These are phyloP conservation scores for Cariama cristata DNA, from an alignment of 2,113 vertebrate genomes.

Conservation along the genomic window DNA sequence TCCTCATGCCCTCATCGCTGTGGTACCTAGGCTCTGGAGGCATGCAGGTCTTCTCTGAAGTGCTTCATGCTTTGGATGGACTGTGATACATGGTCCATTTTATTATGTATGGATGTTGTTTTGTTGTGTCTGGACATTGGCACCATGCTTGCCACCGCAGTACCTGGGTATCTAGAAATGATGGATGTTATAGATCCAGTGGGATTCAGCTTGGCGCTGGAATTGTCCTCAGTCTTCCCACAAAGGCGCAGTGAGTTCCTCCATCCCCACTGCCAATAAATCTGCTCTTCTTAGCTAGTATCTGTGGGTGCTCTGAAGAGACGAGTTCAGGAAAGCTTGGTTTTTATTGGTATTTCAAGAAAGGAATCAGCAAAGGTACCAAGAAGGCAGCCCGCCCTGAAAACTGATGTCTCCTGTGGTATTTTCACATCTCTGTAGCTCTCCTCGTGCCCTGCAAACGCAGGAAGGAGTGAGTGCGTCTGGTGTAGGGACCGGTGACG, in stretches of 20 bases:
- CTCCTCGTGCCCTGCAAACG: background rate
- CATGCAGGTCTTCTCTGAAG: background rate
- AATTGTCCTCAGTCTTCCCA: background rate
- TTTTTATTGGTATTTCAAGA: background rate
- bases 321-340: background rate
- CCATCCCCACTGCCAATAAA: background rate
- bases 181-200: background rate
- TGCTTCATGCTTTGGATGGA: background rate
- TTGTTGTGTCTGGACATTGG: background rate
- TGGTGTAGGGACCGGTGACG: rapidly evolving
- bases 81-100: background rate
- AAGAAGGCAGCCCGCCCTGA: background rate
- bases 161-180: background rate
- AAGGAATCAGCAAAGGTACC: background rate
- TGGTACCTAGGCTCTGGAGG: background rate
- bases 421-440: background rate
- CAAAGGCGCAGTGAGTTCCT: background rate
- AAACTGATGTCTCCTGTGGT: background rate
- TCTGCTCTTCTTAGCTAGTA: background rate
- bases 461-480: background rate
- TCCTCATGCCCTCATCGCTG: background rate
- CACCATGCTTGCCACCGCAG: background rate
- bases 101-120: background rate
- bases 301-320: background rate
- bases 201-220: background rate